Evolutionary conservation across 1,140 invertebrate species (phyloP), one percentile per base, ranked within the genome.

Genomic region (Drosophila malerkotliana): DNA sequence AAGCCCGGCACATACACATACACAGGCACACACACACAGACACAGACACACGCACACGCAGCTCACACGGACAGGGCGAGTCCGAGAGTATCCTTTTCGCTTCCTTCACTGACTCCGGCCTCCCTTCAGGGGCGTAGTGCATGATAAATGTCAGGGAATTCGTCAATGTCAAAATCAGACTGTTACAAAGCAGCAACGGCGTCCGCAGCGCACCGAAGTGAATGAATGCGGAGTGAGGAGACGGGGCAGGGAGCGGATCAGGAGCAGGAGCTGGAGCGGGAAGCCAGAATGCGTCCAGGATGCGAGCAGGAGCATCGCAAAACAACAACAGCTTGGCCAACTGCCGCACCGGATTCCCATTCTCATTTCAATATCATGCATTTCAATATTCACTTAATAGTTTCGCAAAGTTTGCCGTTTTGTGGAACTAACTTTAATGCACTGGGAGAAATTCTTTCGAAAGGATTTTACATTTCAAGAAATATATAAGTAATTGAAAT

Each of bases 111-210:
- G 67, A 51, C 67, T 48, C 34, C 64, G 58, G 66, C 68, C 60
- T 51, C 63, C 62, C 64, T 71, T 67, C 63, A 71, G 76, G 75
- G 77, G 73, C 60, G 76, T 55, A 67, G 72, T 66, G 53, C 64
- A 88, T 88, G 83, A 88, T 78, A 88, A 88, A 88, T 87, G 78
- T 24, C 71, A 39, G 39, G 47, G 59, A 87, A 88, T 88, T 64
- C 83, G 83, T 88, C 83, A 88, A 88, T 82, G 83, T 88, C 83
- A 88, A 85, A 87, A 88, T 87, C 83, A 85, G 83, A 88, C 81
- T 88, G 81, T 88, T 78, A 87, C 78, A 87, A 83, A 84, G 68
- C 63, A 76, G 73, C 63, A 77, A 60, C 55, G 63, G 72, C 62
- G 64, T 61, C 56, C 63, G 53, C 72, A 64, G 61, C 72, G 34